These are phyloP conservation scores for Corythucha ciliata DNA, from an alignment of 2,888 invertebrate genomes.

Conservation along the genomic window DNA sequence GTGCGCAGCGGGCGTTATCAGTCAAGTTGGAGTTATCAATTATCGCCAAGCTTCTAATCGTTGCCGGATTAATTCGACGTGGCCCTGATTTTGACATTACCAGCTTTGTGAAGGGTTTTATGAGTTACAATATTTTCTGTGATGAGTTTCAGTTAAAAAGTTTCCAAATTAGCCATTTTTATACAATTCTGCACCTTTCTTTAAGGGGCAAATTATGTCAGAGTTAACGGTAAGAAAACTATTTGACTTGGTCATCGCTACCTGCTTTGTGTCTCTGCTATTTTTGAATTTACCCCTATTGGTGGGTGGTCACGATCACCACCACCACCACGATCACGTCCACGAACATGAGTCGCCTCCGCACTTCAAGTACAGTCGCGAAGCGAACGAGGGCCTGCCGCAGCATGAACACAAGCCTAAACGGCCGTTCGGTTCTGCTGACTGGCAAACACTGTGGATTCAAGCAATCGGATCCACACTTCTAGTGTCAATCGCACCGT, in stretches of 20 bases:
- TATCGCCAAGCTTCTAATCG: too few species aligned
- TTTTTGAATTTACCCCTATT: slow-evolving; percentile 21
- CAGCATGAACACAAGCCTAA: slow-evolving; percentile 19
- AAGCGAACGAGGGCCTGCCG: slow-evolving; percentile 50
- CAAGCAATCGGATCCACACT: slow-evolving; percentile 83
- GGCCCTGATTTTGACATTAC: too few species aligned
- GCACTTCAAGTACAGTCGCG: slow-evolving; percentile 72
- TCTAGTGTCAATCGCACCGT: slow-evolving; percentile 90
- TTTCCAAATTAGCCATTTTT: too few species aligned
- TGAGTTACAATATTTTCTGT: too few species aligned
- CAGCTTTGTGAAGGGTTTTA: too few species aligned
- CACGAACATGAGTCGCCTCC: slow-evolving; percentile 56
- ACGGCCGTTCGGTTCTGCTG: slow-evolving; percentile 17
- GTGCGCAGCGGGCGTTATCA: too few species aligned
- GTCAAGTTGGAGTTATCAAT: too few species aligned
- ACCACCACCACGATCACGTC: slow-evolving; percentile 39
- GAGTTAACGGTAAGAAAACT: too few species aligned
- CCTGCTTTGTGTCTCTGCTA: slow-evolving; percentile 12
- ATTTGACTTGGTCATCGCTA: slow-evolving; percentile 8
- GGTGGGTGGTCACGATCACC: slow-evolving; percentile 37
- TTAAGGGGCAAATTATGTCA: neutral
- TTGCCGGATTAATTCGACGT: too few species aligned
- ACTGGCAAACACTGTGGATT: slow-evolving; percentile 50
- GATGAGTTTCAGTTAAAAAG: too few species aligned
- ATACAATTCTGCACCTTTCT: too few species aligned